A percentile compares a stretch with the other conserved stretches of the same genome.
Conservation (phyloP, 2,888 invertebrate genomes). For the Morpho deidamia region DNA sequence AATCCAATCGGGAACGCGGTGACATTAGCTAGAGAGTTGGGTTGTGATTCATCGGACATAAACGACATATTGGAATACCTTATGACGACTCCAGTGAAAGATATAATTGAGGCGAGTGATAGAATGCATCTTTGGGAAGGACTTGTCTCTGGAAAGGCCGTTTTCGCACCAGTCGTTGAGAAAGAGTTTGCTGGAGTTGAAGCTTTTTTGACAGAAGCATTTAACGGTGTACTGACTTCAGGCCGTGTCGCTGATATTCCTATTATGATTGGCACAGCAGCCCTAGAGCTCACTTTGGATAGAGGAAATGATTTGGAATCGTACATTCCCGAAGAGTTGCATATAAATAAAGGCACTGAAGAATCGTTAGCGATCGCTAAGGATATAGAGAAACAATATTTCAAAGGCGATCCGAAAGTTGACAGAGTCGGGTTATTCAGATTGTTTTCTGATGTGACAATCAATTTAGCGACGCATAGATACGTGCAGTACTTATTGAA, state of each 20-base stretch:
- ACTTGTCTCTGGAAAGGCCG: conserved; percentile 19
- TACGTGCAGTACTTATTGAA: conserved; percentile 54
- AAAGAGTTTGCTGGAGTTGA: conserved; percentile 62
- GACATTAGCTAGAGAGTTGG: conserved; percentile 44
- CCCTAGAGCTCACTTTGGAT: conserved; percentile 46
- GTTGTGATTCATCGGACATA: conserved; percentile 49
- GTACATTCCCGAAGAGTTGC: conserved; percentile 51
- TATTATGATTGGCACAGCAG: conserved; percentile 55
- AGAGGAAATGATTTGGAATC: conserved; percentile 48
- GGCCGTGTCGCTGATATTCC: conserved; percentile 57
- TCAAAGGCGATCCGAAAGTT: conserved; percentile 43
- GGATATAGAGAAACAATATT: conserved; percentile 49
- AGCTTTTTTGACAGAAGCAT: conserved; percentile 51
- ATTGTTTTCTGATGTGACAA: conserved; percentile 46
- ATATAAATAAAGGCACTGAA: conserved; percentile 46
- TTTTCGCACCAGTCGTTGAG: conserved; percentile 51
- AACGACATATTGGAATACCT: conserved; percentile 60
- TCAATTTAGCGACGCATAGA: conserved; percentile 53
- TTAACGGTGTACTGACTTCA: conserved; percentile 52
- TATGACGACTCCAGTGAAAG: conserved; percentile 49
- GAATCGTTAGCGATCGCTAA: conserved; percentile 47
- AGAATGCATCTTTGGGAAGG: conserved; percentile 29
- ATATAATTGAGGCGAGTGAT: conserved; percentile 48
- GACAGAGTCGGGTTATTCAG: conserved; percentile 46
- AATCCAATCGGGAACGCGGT: conserved; percentile 53